Base-by-base conservation (phyloP, 2,888 invertebrate species). In the Rhaphigaster nebulosa region DNA sequence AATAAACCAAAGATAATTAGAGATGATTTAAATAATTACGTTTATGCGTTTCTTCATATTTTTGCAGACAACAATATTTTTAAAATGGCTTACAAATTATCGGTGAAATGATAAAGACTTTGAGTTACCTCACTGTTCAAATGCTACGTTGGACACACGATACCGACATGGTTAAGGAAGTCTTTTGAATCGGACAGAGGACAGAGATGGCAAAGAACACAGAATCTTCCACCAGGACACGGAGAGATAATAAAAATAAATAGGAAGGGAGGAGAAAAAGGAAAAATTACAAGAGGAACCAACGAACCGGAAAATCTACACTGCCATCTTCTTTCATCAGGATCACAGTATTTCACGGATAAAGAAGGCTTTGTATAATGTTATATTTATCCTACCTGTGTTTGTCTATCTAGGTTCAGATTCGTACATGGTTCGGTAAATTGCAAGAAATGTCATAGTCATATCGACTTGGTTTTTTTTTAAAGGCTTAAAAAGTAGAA, bases 291-390 rank as follows among this genome's bases (percentile, higher is more conserved):
- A 76, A 76, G 34, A 76, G 38, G 34, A 8, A 38, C 20, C 70
- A 38, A 76, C 70, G 29, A 76, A 38, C 38, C 70, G 70, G 70
- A 76, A 76, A 38, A 76, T 20, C 8, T 76, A 76, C 70, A 76
- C 70, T 76, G 1, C 20, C 38, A 76, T 76, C 70, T 38, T 38
- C 70, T 38, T 38, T 38, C 38, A 76, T 76, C 70, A 76, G 38
- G 34, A 38, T 76, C 70, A 6, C 34, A 10, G 34, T 13, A 29
- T 23, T 38, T 20, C 70, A 20, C 1, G 38, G 70, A 76, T 76
- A 38, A 76, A 76, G 70, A 8, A 38, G 20, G 34, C 70, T 76
- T 38, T 29, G 38, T 38, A 20, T 20, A 76, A 76, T 38, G 38
- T 15, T 23, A 34, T 76, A 38, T 34, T 76, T 76, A 76, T 20